These are phyloP conservation scores for Notamacropus eugenii DNA, from an alignment of 2,797 vertebrate species.

Conservation along the genomic window DNA sequence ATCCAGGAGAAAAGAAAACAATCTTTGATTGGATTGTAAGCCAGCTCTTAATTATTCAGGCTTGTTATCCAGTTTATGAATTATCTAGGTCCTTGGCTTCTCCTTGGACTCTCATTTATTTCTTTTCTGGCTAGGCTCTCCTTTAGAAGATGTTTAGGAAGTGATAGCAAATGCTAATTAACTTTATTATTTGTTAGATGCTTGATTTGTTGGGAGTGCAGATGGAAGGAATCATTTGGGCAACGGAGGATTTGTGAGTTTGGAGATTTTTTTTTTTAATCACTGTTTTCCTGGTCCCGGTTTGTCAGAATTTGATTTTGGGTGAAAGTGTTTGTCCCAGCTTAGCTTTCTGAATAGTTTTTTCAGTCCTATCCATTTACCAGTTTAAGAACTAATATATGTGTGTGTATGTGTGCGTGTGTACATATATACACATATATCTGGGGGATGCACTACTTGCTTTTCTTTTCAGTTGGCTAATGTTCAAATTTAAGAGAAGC, in stretches of 20 bases:
- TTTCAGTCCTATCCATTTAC: not conserved
- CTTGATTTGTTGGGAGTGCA: constrained; percentile 14
- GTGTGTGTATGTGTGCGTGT: too few species aligned
- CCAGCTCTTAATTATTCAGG: constrained; percentile 41
- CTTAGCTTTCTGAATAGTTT: not conserved
- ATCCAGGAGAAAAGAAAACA: constrained; percentile 10
- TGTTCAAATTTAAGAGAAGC: constrained; percentile 16
- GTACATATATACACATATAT: too few species aligned
- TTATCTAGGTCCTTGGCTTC: not conserved
- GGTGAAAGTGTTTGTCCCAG: not conserved
- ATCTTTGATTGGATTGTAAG: not conserved
- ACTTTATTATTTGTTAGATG: constrained; percentile 4
- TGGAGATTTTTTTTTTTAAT: not conserved
- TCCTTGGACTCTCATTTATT: not conserved
- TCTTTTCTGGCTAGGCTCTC: not conserved
- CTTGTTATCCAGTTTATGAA: not conserved
- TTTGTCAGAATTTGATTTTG: constrained; percentile 15
- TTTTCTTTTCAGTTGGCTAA: not conserved
- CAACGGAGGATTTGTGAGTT: constrained; percentile 24
- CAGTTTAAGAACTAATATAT: not conserved
- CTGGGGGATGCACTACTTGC: not conserved
- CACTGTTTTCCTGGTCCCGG: not conserved
- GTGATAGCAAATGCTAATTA: not conserved
- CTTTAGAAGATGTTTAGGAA: not conserved
- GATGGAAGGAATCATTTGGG: not conserved